phyloP scores from a whole-genome alignment of 1,140 invertebrate species.

The Lepidurus arcticus region DNA sequence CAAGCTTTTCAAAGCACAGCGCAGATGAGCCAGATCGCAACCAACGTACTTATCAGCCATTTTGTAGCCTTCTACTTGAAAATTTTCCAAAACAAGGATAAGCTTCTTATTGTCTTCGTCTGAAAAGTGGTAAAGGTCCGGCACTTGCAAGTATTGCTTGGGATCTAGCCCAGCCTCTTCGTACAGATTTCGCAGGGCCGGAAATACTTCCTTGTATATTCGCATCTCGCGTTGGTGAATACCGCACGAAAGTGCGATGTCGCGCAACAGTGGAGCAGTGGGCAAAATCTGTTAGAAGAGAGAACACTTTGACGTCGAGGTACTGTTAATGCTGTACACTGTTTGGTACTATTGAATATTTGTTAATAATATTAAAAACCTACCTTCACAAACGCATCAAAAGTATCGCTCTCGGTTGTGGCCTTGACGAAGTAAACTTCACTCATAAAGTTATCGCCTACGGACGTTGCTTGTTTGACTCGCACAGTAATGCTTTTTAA shows the following conservation, averaged over 20 bases:
- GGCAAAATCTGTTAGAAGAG: constrained; percentile 30
- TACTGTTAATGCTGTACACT: neutral
- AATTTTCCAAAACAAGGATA: constrained; percentile 29
- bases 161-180: neutral
- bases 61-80: constrained; percentile 6
- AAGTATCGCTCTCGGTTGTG: neutral
- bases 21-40: constrained; percentile 31
- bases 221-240: constrained; percentile 31
- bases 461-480: neutral
- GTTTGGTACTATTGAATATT: neutral
- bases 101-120: neutral
- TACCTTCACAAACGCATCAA: constrained; percentile 4
- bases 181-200: constrained; percentile 13
- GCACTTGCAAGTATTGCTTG: neutral
- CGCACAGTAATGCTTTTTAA: neutral
- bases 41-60: constrained; percentile 32
- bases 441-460: constrained; percentile 35
- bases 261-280: constrained; percentile 4
- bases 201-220: constrained; percentile 28
- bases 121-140: neutral
- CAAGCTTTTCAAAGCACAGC: constrained; percentile 20
- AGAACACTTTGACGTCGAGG: neutral
- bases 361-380: neutral
- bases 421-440: constrained; percentile 28
- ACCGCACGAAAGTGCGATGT: neutral